phyloP scores from a whole-genome alignment of 2,888 invertebrate species.

The Epiperipatus broadwayi region DNA sequence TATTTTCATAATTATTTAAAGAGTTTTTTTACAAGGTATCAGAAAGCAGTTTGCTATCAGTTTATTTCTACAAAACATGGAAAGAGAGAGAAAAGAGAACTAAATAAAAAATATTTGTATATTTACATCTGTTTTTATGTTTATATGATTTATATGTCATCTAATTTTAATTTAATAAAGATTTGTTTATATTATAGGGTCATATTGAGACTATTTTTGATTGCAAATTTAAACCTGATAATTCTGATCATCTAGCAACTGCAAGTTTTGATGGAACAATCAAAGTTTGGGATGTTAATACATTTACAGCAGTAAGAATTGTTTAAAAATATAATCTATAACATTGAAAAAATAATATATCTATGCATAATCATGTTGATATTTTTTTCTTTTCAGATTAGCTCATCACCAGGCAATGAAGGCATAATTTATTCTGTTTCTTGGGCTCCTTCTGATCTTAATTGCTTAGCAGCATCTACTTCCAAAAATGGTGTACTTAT shows the following conservation, averaged over 20 bases:
- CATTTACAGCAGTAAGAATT: slow-evolving; percentile 26
- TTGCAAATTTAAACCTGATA: slow-evolving; percentile 29
- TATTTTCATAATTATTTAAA: too few species aligned
- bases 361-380: slow-evolving; percentile 1
- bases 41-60: too few species aligned
- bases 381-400: slow-evolving; percentile 20
- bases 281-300: slow-evolving; percentile 30
- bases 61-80: too few species aligned
- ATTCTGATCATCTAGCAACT: slow-evolving; percentile 28
- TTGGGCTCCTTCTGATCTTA: slow-evolving; percentile 29
- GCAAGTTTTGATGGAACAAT: slow-evolving; percentile 32
- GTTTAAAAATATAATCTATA: slow-evolving; percentile 5
- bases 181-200: slow-evolving; percentile 23
- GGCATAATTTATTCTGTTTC: slow-evolving; percentile 28
- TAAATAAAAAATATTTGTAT: too few species aligned
- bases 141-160: background rate
- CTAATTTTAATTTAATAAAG: background rate
- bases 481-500: slow-evolving; percentile 27
- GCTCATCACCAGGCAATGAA: slow-evolving; percentile 27
- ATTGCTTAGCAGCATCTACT: slow-evolving; percentile 29
- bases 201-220: slow-evolving; percentile 33
- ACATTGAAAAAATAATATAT: background rate
- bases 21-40: too few species aligned
- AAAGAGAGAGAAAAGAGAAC: too few species aligned
- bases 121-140: too few species aligned